Evolutionary conservation across 1,140 invertebrate species (phyloP).

Genomic region (Drosophila orena): DNA sequence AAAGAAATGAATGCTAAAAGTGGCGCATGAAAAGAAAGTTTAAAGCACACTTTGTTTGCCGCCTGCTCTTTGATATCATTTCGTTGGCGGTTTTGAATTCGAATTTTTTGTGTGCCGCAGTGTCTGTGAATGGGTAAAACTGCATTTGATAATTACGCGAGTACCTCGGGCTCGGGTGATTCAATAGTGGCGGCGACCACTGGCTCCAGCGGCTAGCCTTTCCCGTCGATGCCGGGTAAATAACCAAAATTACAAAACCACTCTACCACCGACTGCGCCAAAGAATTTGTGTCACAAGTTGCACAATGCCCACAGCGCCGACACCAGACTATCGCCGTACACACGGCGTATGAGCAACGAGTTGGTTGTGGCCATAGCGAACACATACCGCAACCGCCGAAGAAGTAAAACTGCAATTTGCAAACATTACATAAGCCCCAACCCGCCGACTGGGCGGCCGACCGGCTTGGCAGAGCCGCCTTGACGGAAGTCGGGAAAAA

Average conservation of each 20-base stretch:
- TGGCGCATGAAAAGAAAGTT: constrained; percentile 80
- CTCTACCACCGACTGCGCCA: constrained; percentile 35
- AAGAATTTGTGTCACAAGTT: constrained; percentile 77
- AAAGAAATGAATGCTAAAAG: constrained; percentile 72
- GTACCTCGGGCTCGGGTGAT: constrained; percentile 10
- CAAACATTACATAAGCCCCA: constrained; percentile 61
- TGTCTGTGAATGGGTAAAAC: constrained; percentile 14
- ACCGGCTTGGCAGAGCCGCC: constrained; percentile 48
- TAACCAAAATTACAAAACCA: constrained; percentile 46
- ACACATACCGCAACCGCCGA: constrained; percentile 38
- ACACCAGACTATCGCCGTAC: constrained; percentile 15
- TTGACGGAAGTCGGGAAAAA: constrained; percentile 74
- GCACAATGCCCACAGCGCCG: constrained; percentile 50
- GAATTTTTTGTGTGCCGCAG: constrained; percentile 19
- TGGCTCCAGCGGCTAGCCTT: constrained; percentile 24
- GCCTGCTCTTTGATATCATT: constrained; percentile 35
- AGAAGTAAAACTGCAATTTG: constrained; percentile 76
- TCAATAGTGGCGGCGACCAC: constrained; percentile 13
- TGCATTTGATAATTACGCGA: constrained; percentile 40
- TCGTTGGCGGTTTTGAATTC: constrained; percentile 38
- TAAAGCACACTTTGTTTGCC: constrained; percentile 45
- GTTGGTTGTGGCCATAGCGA: constrained; percentile 13
- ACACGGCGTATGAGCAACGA: constrained; percentile 64
- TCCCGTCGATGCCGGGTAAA: constrained; percentile 35
- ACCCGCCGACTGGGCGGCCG: constrained; percentile 27